Conservation (phyloP, 2,797 vertebrate genomes). For the Rhinella marina region DNA sequence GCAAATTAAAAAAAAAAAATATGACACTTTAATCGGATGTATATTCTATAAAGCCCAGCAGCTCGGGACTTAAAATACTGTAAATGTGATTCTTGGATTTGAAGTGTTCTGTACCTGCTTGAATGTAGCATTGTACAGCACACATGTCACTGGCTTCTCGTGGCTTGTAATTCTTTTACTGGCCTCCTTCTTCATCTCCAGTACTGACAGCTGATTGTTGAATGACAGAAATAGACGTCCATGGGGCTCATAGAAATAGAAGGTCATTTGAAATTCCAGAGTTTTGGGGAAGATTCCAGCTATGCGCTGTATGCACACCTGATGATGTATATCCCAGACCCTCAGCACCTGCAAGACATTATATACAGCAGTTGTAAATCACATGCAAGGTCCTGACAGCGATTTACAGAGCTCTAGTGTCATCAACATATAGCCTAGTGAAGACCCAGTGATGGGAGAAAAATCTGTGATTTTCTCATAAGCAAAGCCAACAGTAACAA, state of each 20-base stretch:
- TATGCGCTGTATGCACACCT: conserved; percentile 78
- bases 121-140: conserved; percentile 73
- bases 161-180: conserved; percentile 74
- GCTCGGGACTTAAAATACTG: not conserved
- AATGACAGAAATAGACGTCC: conserved; percentile 78
- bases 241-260: conserved; percentile 78
- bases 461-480: not conserved
- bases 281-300: conserved; percentile 77
- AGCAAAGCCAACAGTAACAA: not conserved
- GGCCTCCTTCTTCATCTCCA: conserved; percentile 72
- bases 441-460: not conserved
- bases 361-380: conserved; percentile 9
- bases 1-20: too few relatives aligned
- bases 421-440: not conserved
- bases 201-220: conserved; percentile 75
- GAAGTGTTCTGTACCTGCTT: conserved; percentile 71
- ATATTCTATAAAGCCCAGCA: not conserved
- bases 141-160: conserved; percentile 73
- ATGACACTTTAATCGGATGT: too few relatives aligned
- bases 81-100: not conserved
- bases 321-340: conserved; percentile 81
- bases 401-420: not conserved
- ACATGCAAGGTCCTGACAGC: not conserved
- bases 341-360: conserved; percentile 77
- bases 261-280: conserved; percentile 73